Base-by-base conservation (phyloP, 53 echinoderm and acorn worm species). In the Glandiceps talaboti region DNA sequence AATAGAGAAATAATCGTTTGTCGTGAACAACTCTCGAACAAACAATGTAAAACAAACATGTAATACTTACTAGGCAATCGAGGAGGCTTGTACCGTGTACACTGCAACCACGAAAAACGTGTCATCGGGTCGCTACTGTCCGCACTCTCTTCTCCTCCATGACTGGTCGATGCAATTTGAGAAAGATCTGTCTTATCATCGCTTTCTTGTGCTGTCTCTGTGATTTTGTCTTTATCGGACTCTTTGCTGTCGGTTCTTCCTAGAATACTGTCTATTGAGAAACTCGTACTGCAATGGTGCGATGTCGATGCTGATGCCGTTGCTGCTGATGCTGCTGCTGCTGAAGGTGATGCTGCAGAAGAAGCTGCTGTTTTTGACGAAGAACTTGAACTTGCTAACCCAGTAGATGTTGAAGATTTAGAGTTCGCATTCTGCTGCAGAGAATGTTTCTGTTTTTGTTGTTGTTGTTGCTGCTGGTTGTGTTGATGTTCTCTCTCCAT, bases 41-140 rank as follows among this genome's bases (percentile, higher is more conserved):
- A 45, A 45, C 64, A 6, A 12, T 45, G 64, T 45, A 45, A 45
- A 45, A 45, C 20, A 45, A 45, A 45, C 64, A 45, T 12, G 20
- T 20, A 45, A 14, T 31, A 83, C 91, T 92, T 82, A 95, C 95
- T 86, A 81, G 95, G 95, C 29, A 95, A 84, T 73, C 95, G 82
- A 27, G 95, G 95, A 30, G 92, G 95, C 74, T 95, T 95, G 32
- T 95, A 95, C 74, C 95, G 73, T 14, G 95, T 92, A 33, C 95
- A 95, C 82, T 95, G 95, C 27, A 95, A 82, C 95, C 95, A 95
- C 6, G 95, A 95, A 73, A 95, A 95, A 31, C 95, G 82, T 28
- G 95, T 80, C 82, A 95, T 32, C 6, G 95, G 95, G 20, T 45
- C 64, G 64, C 20, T 45, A 75, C 90, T 92, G 33, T 92, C 87